Conservation (phyloP, 2,888 invertebrate genomes). For the Cerastis rubricosa region DNA sequence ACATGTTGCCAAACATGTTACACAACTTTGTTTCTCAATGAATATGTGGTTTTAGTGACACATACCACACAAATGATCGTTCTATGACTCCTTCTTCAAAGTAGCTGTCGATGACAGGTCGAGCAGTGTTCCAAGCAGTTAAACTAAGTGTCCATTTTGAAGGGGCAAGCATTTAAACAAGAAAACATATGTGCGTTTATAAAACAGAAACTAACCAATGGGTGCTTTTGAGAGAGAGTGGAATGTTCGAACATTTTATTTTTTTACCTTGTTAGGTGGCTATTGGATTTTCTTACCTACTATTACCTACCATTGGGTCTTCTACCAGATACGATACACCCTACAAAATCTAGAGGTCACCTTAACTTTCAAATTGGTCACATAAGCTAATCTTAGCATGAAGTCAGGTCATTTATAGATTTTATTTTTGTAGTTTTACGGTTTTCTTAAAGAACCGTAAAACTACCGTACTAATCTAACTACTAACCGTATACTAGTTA, state of each 20-base stretch:
- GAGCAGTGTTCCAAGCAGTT: slow-evolving; percentile 54
- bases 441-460: too few species aligned
- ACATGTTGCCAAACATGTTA: slow-evolving; percentile 13
- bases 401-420: too few species aligned
- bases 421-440: too few species aligned
- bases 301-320: too few species aligned
- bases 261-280: background rate
- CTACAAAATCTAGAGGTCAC: background rate
- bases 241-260: background rate
- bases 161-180: slow-evolving; percentile 59
- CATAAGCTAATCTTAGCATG: background rate
- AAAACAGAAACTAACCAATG: slow-evolving; percentile 45
- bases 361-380: background rate
- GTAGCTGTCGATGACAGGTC: slow-evolving; percentile 40
- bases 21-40: slow-evolving; percentile 31
- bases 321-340: background rate
- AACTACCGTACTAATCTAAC: too few species aligned
- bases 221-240: background rate
- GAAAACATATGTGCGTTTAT: slow-evolving; percentile 53
- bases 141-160: slow-evolving; percentile 56
- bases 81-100: slow-evolving; percentile 47
- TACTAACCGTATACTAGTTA: too few species aligned
- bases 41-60: slow-evolving; percentile 32
- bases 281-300: background rate
- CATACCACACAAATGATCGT: slow-evolving; percentile 53